Base-by-base conservation (phyloP, 1,140 invertebrate species). In the Lerema accius region DNA sequence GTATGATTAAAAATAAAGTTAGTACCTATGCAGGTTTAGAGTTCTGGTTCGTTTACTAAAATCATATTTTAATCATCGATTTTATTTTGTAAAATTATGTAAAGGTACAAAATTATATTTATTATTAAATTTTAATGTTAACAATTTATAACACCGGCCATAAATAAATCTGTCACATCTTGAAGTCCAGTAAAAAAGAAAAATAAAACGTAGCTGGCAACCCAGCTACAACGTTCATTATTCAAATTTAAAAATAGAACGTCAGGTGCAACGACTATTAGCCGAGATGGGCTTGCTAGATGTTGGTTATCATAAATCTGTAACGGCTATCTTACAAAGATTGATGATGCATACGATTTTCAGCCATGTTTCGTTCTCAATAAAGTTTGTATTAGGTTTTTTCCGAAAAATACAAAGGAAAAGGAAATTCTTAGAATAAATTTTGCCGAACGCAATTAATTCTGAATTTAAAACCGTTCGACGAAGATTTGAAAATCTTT, bases 241-340 rank as follows among this genome's bases (percentile, higher is more conserved):
- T 46, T 58, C 55, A 58, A 58, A 58, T 39, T 58, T 45, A 56
- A 56, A 56, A 56, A 56, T 56, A 56, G 40, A 56, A 56, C 40
- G 53, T 56, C 53, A 56, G 53, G 53, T 56, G 40, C 40, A 58
- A 15, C 10, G 42, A 45, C 53, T 58, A 45, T 46, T 58, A 58
- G 23, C 53, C 53, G 53, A 40, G 50, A 53, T 53, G 11, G 17
- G 17, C 19, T 17, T 46, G 55, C 19, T 46, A 37, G 55, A 59
- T 59, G 42, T 40, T 40, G 37, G 15, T 32, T 59, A 59, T 59
- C 55, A 45, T 48, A 40, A 53, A 46, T 48, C 26, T 58, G 43
- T 59, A 46, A 53, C 17, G 43, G 16, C n/a, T 48, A 48, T 48
- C 55, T 59, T 15, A 43, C 42, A 6, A 58, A 17, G 14, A 48